phyloP scores from a whole-genome alignment of 2,888 invertebrate genomes.

The Conops quadrifasciatus region DNA sequence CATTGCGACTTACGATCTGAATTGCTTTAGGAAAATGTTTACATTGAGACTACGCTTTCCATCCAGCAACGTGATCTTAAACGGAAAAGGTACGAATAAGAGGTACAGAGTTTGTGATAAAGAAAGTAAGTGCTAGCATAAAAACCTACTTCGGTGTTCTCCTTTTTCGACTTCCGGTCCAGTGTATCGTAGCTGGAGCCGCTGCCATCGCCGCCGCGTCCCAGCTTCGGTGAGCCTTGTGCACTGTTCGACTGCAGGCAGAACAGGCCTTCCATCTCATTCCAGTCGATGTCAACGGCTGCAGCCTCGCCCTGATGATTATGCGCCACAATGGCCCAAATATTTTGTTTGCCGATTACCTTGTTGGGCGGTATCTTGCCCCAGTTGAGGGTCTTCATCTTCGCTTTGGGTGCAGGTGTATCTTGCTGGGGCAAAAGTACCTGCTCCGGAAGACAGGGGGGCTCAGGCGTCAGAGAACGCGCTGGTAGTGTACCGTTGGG shows the following conservation, averaged over 20 bases:
- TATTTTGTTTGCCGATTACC: conserved; percentile 88
- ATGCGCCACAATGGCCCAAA: conserved; percentile 90
- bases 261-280: conserved; percentile 92
- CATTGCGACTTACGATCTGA: conserved; percentile 74
- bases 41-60: conserved; percentile 94
- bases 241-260: conserved; percentile 81
- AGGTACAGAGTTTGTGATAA: neutral
- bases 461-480: conserved; percentile 53
- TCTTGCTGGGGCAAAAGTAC: conserved; percentile 85
- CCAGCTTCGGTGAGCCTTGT: conserved; percentile 68
- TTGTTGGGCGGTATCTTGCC: conserved; percentile 93
- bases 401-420: conserved; percentile 91
- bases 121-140: neutral
- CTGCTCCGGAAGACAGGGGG: conserved; percentile 46
- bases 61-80: conserved; percentile 82
- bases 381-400: conserved; percentile 99
- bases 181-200: conserved; percentile 63
- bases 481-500: conserved; percentile 27
- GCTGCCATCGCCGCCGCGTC: conserved; percentile 61
- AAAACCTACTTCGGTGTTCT: conserved; percentile 72
- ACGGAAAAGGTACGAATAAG: conserved; percentile 34
- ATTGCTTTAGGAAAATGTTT: conserved; percentile 98
- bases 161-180: conserved; percentile 77
- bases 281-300: conserved; percentile 89
- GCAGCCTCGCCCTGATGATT: conserved; percentile 85